phyloP scores from a whole-genome alignment of 2,888 invertebrate species.

The Mimas tiliae region DNA sequence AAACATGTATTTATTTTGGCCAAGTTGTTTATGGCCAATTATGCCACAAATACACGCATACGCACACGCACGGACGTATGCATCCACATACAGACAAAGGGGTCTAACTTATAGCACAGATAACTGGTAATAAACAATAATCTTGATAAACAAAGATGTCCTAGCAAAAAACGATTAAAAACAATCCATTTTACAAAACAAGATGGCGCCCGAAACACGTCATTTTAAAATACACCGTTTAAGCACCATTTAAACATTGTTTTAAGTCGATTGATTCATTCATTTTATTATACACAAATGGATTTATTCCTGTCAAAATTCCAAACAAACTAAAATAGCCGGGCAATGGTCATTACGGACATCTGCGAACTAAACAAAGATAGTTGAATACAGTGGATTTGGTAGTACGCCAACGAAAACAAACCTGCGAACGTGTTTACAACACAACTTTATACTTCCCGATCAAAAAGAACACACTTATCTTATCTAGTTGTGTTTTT shows the following conservation, averaged over 20 bases:
- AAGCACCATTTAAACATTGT: constrained; percentile 1
- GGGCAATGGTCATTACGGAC: constrained; percentile 23
- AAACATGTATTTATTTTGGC: too few relatives aligned
- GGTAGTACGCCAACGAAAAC: constrained; percentile 61
- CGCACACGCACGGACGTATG: too few relatives aligned
- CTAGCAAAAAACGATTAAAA: background rate
- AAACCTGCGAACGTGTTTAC: constrained; percentile 50
- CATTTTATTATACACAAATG: constrained; percentile 18
- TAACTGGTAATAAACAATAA: too few relatives aligned
- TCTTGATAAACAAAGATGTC: too few relatives aligned
- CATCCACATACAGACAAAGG: too few relatives aligned
- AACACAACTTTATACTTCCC: constrained; percentile 52
- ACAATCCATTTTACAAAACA: background rate
- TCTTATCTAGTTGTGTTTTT: constrained; percentile 43
- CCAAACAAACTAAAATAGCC: constrained; percentile 22
- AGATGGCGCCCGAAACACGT: background rate
- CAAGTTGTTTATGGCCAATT: too few relatives aligned
- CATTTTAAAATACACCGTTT: background rate
- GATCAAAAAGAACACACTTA: constrained; percentile 59
- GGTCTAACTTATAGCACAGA: too few relatives aligned
- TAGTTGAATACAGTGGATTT: constrained; percentile 37
- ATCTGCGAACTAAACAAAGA: constrained; percentile 26
- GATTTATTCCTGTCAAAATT: constrained; percentile 25
- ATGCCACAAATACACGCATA: too few relatives aligned
- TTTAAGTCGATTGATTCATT: constrained; percentile 22